A percentile compares a stretch with the other conserved stretches of the same genome.
These are phyloP conservation scores for Psephotus haematonotus DNA, from an alignment of 2,113 vertebrate species.

Conservation along the genomic window DNA sequence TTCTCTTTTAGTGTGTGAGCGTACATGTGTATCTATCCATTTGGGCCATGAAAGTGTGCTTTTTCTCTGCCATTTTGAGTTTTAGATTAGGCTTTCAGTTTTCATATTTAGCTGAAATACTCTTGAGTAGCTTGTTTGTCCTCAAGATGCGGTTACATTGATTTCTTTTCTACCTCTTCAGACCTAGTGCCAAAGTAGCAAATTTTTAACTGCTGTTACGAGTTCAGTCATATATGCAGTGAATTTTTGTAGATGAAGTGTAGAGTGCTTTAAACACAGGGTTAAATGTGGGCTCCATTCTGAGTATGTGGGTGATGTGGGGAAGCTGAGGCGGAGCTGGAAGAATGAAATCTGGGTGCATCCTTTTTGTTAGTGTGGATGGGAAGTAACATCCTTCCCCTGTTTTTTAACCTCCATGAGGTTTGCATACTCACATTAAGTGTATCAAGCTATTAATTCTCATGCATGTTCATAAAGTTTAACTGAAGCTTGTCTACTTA, in stretches of 20 bases:
- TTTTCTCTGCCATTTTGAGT: conserved; percentile 51
- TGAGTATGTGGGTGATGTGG: not conserved
- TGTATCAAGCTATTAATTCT: not conserved
- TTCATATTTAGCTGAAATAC: conserved; percentile 27
- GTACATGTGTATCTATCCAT: not conserved
- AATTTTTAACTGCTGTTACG: not conserved
- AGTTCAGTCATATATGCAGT: not conserved
- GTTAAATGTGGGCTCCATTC: not conserved
- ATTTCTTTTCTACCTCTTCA: conserved; percentile 13
- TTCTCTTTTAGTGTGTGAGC: conserved; percentile 7
- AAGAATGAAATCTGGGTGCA: not conserved
- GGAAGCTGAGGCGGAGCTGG: not conserved
- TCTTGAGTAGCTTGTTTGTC: not conserved
- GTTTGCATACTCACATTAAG: not conserved
- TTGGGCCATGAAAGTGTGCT: not conserved
- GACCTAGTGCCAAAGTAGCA: not conserved
- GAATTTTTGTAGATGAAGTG: not conserved
- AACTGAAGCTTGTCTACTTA: not conserved
- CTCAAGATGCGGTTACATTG: not conserved
- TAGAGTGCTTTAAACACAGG: not conserved
- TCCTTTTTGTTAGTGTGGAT: not conserved
- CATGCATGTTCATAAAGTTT: not conserved
- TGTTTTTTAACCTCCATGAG: not conserved
- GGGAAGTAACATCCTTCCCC: not conserved
- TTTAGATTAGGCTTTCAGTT: conserved; percentile 22